These are phyloP conservation scores for Desoria tigrina DNA, from an alignment of 2,888 invertebrate species.

Conservation along the genomic window DNA sequence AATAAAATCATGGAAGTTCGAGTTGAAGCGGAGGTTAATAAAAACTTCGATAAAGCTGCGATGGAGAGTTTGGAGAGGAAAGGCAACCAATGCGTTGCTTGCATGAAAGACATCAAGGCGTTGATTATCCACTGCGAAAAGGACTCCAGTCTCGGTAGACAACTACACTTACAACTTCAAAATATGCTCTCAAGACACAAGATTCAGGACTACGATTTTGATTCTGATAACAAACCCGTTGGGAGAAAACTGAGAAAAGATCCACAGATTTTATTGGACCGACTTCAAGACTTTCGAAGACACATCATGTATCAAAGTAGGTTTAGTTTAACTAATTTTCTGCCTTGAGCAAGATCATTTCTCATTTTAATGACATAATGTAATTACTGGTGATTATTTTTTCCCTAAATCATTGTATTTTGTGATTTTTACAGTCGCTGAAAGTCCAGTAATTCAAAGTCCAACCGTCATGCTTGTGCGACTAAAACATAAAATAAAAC, in stretches of 20 bases:
- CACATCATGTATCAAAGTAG: not conserved
- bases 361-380: no score
- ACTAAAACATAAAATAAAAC: not conserved
- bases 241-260: no score
- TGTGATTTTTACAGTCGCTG: not conserved
- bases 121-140: not conserved
- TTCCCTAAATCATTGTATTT: not conserved
- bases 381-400: not conserved
- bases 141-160: not conserved
- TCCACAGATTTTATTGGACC: not conserved
- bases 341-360: no score
- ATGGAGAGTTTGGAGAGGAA: no score
- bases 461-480: not conserved
- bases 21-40: no score
- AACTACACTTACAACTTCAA: not conserved
- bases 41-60: no score
- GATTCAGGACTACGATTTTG: not conserved
- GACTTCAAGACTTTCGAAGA: not conserved
- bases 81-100: no score
- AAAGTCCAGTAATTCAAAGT: not conserved
- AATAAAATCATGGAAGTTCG: no score
- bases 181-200: not conserved
- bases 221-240: no score
- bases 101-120: not conserved
- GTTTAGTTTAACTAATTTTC: not conserved